Evolutionary conservation across 1,140 invertebrate genomes (phyloP), one percentile per base, ranked within the genome.

Genomic region (Dreissena rostriformis): DNA sequence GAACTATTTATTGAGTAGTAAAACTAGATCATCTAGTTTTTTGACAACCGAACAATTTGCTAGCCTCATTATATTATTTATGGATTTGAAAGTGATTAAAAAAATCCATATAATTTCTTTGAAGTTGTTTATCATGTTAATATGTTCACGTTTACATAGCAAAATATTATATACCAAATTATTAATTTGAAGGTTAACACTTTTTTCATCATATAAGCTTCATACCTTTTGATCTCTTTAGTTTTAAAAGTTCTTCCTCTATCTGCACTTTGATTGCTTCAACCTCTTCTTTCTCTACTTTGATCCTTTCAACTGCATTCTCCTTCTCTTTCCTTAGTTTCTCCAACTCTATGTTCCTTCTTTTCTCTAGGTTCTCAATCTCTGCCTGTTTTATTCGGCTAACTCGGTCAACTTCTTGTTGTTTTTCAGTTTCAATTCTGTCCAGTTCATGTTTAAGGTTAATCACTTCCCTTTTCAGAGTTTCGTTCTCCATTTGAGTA

Each of bases 301-400:
- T 68, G 65, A 66, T 74, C 79, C 74, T 82, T 55, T 71, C 78
- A 19, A 80, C 70, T 28, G 70, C 78, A 7, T 22, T n/a, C 51
- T 80, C 66, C 39, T 80, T 80, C 22, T 82, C 79, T 49, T 74
- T 83, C 24, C 61, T 86, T 29, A 86, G 15, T 84, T 73, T 81
- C 7, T 75, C 66, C 1, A 88, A 57, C 53, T 85, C 84, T 22
- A 22, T 28, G 39, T 86, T 79, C 11, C 85, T 86, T 53, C 82
- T 76, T 72, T 72, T 84, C 11, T 86, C 80, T 7, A 88, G 28
- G 14, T 84, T 72, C 22, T 85, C 73, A 28, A 71, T 71, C 53
- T 83, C 74, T 22, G 74, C 67, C 39, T 83, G 81, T 77, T 71
- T 83, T 12, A 67, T 17, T 24, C 81, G 55, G 70, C 67, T 67